These are phyloP conservation scores for Aquatica leii DNA, from an alignment of 2,888 invertebrate species.

Conservation along the genomic window DNA sequence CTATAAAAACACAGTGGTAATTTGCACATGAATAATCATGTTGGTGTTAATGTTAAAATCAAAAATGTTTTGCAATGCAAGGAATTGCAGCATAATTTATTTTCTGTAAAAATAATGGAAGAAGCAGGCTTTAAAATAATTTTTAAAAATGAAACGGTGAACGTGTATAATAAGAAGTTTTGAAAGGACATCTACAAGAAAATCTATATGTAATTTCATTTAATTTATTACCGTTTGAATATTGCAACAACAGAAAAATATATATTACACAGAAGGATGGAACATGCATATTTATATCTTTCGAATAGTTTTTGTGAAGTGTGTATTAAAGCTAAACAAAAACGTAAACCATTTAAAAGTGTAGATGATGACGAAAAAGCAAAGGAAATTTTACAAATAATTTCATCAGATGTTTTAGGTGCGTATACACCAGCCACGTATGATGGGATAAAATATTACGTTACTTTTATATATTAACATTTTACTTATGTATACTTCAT, in stretches of 20 bases:
- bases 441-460: slow-evolving; percentile 13
- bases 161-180: neutral
- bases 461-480: slow-evolving; percentile 2
- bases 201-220: neutral
- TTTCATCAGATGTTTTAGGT: slow-evolving; percentile 28
- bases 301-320: neutral
- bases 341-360: too few species aligned
- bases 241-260: too few species aligned
- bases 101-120: slow-evolving; percentile 1
- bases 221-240: neutral
- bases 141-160: neutral
- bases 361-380: slow-evolving; percentile 19
- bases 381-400: slow-evolving; percentile 27
- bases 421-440: slow-evolving; percentile 18
- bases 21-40: too few species aligned
- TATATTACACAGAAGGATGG: neutral
- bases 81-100: neutral
- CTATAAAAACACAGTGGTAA: too few species aligned
- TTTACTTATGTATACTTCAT: slow-evolving; percentile 1
- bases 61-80: too few species aligned
- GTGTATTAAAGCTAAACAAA: neutral
- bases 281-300: neutral
- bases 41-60: too few species aligned
- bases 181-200: neutral
- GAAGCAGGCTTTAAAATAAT: neutral